Percentiles rank a stretch among this genome's conserved stretches.
Conservation (phyloP, 2,797 vertebrate species). For the Anguilla pacifica region DNA sequence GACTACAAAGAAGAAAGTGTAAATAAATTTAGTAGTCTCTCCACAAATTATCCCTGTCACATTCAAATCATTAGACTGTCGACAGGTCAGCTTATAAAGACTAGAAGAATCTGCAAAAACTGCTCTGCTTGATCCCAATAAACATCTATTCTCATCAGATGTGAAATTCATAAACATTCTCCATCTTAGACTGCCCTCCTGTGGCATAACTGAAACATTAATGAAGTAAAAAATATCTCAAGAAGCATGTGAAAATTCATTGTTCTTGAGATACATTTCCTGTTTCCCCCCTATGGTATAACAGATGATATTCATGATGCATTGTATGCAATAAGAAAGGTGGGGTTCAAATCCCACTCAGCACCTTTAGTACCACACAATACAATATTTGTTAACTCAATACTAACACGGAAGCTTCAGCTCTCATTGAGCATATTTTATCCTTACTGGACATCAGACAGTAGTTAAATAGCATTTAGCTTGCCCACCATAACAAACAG, state of each 20-base stretch:
- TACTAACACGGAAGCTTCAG: background rate
- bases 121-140: background rate
- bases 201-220: conserved; percentile 1
- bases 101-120: background rate
- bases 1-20: background rate
- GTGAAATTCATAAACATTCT: background rate
- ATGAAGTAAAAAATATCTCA: background rate
- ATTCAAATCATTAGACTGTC: background rate
- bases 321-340: background rate
- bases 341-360: background rate
- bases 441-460: background rate
- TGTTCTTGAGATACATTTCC: background rate
- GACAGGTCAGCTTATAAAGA: background rate
- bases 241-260: background rate
- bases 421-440: background rate
- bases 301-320: background rate
- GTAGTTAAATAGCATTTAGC: background rate
- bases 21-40: background rate
- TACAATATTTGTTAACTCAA: background rate
- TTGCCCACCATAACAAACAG: background rate
- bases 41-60: background rate
- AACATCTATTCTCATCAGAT: background rate
- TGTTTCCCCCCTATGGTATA: background rate
- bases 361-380: background rate
- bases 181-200: background rate